Conservation (phyloP, 1,140 invertebrate species). For the Lasaia peninsularis region DNA sequence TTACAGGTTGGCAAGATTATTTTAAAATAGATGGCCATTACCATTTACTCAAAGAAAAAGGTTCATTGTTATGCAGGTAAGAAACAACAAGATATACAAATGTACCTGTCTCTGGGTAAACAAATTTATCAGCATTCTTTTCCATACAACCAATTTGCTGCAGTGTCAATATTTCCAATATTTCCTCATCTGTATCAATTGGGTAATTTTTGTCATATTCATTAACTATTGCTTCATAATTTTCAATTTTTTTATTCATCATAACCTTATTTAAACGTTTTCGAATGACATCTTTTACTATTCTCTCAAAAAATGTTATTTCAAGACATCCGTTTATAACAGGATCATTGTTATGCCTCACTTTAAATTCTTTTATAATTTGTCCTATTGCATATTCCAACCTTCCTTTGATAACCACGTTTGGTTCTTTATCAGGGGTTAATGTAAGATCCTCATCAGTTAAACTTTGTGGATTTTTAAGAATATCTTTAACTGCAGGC, state of each 20-base stretch:
- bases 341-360: not conserved
- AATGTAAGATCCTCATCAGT: not conserved
- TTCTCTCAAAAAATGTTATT: slow-evolving; percentile 8
- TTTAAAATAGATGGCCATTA: too few species aligned
- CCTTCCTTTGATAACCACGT: not conserved
- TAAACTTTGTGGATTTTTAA: not conserved
- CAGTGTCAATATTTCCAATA: not conserved
- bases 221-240: not conserved
- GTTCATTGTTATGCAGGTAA: too few species aligned
- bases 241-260: slow-evolving; percentile 6
- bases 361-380: slow-evolving; percentile 7
- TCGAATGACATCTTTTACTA: not conserved
- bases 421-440: slow-evolving; percentile 3
- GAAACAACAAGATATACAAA: not conserved
- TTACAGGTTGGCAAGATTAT: too few species aligned
- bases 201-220: not conserved
- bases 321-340: not conserved
- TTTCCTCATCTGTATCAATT: not conserved
- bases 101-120: not conserved
- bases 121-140: not conserved
- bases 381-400: not conserved
- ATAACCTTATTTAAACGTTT: not conserved
- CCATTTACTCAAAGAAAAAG: too few species aligned
- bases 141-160: not conserved
- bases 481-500: not conserved